A percentile compares a stretch with the other conserved stretches of the same genome.
These are phyloP conservation scores for Tipula lateralis DNA, from an alignment of 2,888 invertebrate species.

Conservation along the genomic window DNA sequence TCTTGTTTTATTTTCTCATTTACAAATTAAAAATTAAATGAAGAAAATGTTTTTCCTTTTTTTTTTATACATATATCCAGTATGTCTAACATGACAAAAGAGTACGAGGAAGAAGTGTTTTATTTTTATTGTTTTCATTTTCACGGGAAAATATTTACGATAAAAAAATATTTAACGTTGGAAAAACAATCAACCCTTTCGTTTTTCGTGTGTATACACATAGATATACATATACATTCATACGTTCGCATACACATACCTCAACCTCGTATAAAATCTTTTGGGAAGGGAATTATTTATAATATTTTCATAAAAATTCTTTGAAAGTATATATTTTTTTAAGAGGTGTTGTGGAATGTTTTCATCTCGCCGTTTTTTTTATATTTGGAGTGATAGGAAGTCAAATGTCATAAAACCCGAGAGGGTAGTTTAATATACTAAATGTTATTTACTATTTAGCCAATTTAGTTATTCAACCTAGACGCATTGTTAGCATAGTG, in stretches of 20 bases:
- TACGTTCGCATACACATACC: too few species aligned
- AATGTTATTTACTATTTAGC: neutral
- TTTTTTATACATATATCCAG: neutral
- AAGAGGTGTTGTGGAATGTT: constrained; percentile 19
- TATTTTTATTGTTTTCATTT: neutral
- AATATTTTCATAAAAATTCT: neutral
- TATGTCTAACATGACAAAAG: neutral
- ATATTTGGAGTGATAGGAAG: neutral
- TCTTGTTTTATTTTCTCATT: constrained; percentile 3
- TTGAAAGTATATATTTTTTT: neutral
- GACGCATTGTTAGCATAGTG: too few species aligned
- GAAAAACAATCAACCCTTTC: constrained; percentile 1
- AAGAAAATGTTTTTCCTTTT: constrained; percentile 4
- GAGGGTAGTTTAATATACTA: neutral
- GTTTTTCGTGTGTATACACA: neutral
- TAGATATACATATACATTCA: neutral
- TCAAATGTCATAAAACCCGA: neutral
- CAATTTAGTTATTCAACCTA: too few species aligned
- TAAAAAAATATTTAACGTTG: neutral
- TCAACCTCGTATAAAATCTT: neutral
- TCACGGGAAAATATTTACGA: constrained; percentile 11
- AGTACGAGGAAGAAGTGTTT: neutral
- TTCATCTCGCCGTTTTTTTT: neutral
- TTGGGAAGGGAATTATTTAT: neutral
- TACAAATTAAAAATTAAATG: constrained; percentile 13